Evolutionary conservation across 2,888 invertebrate genomes (phyloP).

Genomic region (Xestia rhomboidea): DNA sequence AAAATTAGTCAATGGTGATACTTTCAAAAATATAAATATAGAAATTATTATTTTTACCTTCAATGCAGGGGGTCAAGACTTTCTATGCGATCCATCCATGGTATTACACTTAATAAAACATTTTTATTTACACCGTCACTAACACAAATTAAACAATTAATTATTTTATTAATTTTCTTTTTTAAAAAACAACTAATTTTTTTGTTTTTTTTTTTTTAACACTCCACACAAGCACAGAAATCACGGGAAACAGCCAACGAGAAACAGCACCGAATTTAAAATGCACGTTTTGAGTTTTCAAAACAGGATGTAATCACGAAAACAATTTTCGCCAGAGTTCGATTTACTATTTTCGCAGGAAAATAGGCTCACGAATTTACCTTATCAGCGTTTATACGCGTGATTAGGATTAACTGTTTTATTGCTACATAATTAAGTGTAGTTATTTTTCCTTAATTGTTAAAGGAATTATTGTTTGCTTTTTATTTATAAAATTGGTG

Average conservation of each 20-base stretch:
- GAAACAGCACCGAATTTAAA: conserved; percentile 65
- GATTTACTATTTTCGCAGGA: conserved; percentile 55
- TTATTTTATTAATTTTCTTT: too few relatives aligned
- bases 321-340: conserved; percentile 71
- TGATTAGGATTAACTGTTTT: conserved; percentile 35
- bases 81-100: conserved; percentile 77
- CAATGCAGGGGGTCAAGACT: conserved; percentile 75
- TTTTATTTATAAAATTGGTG: conserved; percentile 51
- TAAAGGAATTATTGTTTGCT: conserved; percentile 30
- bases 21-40: conserved; percentile 45
- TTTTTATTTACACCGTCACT: conserved; percentile 59
- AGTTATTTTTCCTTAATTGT: conserved; percentile 29
- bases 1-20: conserved; percentile 6
- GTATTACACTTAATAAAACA: conserved; percentile 54
- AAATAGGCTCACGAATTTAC: conserved; percentile 42
- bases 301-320: conserved; percentile 76
- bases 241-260: conserved; percentile 67
- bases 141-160: conserved; percentile 13
- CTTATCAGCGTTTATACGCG: conserved; percentile 33
- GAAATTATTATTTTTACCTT: conserved; percentile 78
- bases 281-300: conserved; percentile 64
- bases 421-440: conserved; percentile 45
- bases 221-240: conserved; percentile 49
- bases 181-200: too few relatives aligned
- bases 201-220: conserved; percentile 14